Percentiles rank a stretch among this genome's conserved stretches.
Evolutionary conservation across 2,113 vertebrate genomes (phyloP).

Genomic region (Octodon degus): DNA sequence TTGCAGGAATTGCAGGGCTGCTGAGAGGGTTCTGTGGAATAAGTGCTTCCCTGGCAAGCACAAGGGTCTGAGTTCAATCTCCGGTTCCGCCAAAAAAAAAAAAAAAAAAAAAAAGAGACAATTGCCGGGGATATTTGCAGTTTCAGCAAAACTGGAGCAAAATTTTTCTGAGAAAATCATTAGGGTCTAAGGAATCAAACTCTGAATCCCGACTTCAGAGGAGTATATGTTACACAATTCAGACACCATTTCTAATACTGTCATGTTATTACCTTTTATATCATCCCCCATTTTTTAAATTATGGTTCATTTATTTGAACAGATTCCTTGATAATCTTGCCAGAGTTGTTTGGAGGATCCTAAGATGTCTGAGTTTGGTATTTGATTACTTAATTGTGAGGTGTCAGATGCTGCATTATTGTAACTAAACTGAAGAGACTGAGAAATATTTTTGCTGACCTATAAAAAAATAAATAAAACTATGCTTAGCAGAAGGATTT

Average conservation of each 20-base stretch:
- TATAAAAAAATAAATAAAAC: slow-evolving; percentile 37
- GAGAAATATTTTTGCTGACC: neutral
- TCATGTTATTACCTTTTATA: slow-evolving; percentile 9
- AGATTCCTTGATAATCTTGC: slow-evolving; percentile 26
- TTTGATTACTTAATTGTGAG: slow-evolving; percentile 9
- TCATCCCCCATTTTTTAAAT: neutral
- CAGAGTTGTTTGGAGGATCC: slow-evolving; percentile 25
- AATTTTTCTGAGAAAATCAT: neutral
- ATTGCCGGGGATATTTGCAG: neutral
- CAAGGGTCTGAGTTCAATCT: too few species aligned
- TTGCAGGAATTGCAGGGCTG: too few species aligned
- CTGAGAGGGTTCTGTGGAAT: too few species aligned
- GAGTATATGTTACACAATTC: neutral
- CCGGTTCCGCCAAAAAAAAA: too few species aligned
- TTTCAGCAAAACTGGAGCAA: neutral
- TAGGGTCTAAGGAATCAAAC: neutral
- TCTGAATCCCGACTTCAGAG: neutral
- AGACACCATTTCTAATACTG: slow-evolving; percentile 27
- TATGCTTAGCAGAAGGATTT: neutral
- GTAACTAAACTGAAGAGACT: slow-evolving; percentile 20
- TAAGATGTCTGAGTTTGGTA: neutral
- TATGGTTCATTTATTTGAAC: slow-evolving; percentile 11
- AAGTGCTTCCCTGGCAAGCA: too few species aligned
- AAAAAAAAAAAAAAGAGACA: neutral
- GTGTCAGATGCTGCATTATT: neutral